These are phyloP conservation scores for Orthonychiurus folsomi DNA, from an alignment of 2,888 invertebrate species.

Conservation along the genomic window DNA sequence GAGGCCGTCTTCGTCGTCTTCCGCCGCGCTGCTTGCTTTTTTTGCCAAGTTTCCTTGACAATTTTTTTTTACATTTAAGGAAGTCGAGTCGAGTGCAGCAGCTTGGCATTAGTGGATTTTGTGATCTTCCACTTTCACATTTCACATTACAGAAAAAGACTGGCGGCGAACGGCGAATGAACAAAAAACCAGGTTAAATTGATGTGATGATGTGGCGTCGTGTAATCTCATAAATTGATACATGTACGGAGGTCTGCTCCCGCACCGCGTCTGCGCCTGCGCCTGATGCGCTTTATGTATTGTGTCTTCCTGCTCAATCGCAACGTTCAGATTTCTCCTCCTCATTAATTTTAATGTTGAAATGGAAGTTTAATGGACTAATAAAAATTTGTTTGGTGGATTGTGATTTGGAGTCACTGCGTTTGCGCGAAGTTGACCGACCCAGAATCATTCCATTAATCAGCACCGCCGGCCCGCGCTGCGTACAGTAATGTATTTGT, in stretches of 20 bases:
- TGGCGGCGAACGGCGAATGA: too few species aligned
- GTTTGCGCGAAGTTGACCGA: not conserved
- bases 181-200: not conserved
- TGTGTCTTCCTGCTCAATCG: too few species aligned
- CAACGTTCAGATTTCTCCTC: not conserved
- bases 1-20: too few species aligned
- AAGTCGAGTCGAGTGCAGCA: not conserved
- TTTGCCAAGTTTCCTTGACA: not conserved
- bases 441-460: not conserved
- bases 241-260: too few species aligned
- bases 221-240: not conserved
- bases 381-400: not conserved
- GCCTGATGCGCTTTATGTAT: too few species aligned
- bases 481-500: too few species aligned
- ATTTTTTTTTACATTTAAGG: not conserved
- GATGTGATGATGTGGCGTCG: not conserved
- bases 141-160: too few species aligned
- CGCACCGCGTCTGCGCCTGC: too few species aligned
- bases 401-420: not conserved
- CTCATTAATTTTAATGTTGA: not conserved
- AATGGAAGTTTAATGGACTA: not conserved
- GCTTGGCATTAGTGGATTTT: not conserved
- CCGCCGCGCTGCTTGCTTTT: not conserved
- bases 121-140: too few species aligned
- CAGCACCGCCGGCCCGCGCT: too few species aligned